Evolutionary conservation across 1,140 invertebrate species (phyloP).

Genomic region (Hypothenemus hampei): DNA sequence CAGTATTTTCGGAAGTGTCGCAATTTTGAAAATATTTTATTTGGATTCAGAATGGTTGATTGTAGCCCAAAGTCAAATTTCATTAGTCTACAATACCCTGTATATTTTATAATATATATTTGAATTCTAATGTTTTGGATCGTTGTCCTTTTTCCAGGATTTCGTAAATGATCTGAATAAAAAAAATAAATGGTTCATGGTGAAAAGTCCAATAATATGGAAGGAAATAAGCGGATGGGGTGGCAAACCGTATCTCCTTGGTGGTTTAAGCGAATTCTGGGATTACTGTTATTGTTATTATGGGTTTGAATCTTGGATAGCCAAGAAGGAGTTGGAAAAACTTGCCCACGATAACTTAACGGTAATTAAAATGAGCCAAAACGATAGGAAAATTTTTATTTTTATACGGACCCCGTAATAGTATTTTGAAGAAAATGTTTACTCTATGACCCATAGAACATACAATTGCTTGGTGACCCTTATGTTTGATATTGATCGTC

Average conservation of each 20-base stretch:
- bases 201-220: slow-evolving; percentile 48
- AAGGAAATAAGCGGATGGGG: slow-evolving; percentile 49
- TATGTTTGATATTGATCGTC: neutral
- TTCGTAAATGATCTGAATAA: slow-evolving; percentile 48
- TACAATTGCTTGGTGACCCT: slow-evolving; percentile 10
- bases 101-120: neutral
- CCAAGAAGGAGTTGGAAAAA: slow-evolving; percentile 45
- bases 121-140: neutral
- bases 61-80: no score
- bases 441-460: neutral
- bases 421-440: slow-evolving; percentile 13
- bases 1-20: no score
- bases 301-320: slow-evolving; percentile 47
- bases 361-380: neutral
- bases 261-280: slow-evolving; percentile 51
- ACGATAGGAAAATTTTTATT: neutral
- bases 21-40: no score
- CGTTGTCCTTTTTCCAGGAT: slow-evolving; percentile 34
- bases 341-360: slow-evolving; percentile 32
- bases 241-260: slow-evolving; percentile 49
- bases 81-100: no score
- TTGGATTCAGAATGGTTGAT: no score
- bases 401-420: neutral
- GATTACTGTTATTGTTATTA: slow-evolving; percentile 55
- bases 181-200: slow-evolving; percentile 50